phyloP scores from a whole-genome alignment of 2,888 invertebrate species.

The Drosophila birchii region DNA sequence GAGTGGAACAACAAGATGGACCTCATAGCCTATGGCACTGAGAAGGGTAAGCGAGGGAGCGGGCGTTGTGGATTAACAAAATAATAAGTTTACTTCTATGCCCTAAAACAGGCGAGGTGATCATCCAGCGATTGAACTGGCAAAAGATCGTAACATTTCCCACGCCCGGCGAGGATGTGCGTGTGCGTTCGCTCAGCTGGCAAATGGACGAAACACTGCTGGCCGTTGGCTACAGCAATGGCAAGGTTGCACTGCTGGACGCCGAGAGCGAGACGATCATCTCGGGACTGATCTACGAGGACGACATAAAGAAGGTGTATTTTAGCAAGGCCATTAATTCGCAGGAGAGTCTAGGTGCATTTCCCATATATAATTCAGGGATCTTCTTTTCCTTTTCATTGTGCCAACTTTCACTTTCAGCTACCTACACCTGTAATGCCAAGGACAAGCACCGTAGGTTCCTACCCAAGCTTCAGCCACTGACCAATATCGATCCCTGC shows the following conservation, averaged over 20 bases:
- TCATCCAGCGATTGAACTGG: slow-evolving; percentile 95
- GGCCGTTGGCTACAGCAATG: slow-evolving; percentile 88
- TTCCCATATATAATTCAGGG: background rate
- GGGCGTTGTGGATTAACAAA: background rate
- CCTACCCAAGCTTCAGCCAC: slow-evolving; percentile 86
- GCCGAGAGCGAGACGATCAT: slow-evolving; percentile 94
- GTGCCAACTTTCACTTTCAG: background rate
- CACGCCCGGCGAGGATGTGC: slow-evolving; percentile 90
- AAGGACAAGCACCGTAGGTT: slow-evolving; percentile 82
- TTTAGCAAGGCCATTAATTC: slow-evolving; percentile 87
- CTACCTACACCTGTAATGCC: slow-evolving; percentile 62
- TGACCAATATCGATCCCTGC: slow-evolving; percentile 86
- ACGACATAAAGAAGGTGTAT: slow-evolving; percentile 89
- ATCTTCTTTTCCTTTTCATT: background rate
- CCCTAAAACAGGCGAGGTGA: slow-evolving; percentile 89
- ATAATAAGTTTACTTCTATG: background rate
- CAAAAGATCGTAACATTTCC: slow-evolving; percentile 95
- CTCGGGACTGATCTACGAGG: slow-evolving; percentile 87
- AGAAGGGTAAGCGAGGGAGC: slow-evolving; percentile 87
- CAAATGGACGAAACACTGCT: slow-evolving; percentile 96
- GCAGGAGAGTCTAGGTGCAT: slow-evolving; percentile 55
- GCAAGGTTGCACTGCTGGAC: slow-evolving; percentile 90
- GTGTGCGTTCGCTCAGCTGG: slow-evolving; percentile 94
- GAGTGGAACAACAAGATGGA: slow-evolving; percentile 98
- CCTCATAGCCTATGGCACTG: slow-evolving; percentile 94